These are phyloP conservation scores for Nowickia ferox DNA, from an alignment of 2,888 invertebrate species.

Conservation along the genomic window DNA sequence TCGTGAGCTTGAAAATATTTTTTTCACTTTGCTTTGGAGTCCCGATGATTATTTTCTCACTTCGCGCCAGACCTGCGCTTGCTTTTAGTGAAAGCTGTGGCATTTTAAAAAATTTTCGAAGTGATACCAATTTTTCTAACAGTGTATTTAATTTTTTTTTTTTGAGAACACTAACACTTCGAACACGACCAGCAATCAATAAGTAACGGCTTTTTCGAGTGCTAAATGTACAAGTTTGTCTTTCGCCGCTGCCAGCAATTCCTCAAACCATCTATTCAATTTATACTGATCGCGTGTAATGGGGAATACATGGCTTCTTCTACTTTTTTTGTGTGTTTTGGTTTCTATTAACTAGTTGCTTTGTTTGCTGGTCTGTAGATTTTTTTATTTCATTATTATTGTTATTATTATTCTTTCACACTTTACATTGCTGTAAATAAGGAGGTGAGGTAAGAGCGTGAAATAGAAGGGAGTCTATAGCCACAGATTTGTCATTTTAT, in stretches of 20 bases:
- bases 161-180: slow-evolving; percentile 31
- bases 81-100: too few relatives aligned
- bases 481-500: slow-evolving; percentile 33
- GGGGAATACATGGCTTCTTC: slow-evolving; percentile 51
- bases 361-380: slow-evolving; percentile 16
- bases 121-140: not conserved
- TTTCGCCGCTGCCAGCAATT: slow-evolving; percentile 12
- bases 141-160: slow-evolving; percentile 50
- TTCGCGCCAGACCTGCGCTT: too few relatives aligned
- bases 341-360: slow-evolving; percentile 27
- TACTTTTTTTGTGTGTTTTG: not conserved
- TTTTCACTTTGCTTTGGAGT: too few relatives aligned
- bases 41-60: too few relatives aligned
- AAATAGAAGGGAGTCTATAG: slow-evolving; percentile 17
- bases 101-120: not conserved
- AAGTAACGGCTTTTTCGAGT: slow-evolving; percentile 59
- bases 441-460: not conserved
- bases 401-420: slow-evolving; percentile 58
- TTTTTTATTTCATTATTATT: slow-evolving; percentile 31
- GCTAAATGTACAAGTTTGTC: slow-evolving; percentile 6
- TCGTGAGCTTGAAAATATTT: too few relatives aligned
- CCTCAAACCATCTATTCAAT: slow-evolving; percentile 25
- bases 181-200: slow-evolving; percentile 49
- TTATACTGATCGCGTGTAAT: slow-evolving; percentile 67
- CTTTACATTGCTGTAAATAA: slow-evolving; percentile 27